Base-by-base conservation (phyloP, 2,888 invertebrate species). In the Netelia inedita region DNA sequence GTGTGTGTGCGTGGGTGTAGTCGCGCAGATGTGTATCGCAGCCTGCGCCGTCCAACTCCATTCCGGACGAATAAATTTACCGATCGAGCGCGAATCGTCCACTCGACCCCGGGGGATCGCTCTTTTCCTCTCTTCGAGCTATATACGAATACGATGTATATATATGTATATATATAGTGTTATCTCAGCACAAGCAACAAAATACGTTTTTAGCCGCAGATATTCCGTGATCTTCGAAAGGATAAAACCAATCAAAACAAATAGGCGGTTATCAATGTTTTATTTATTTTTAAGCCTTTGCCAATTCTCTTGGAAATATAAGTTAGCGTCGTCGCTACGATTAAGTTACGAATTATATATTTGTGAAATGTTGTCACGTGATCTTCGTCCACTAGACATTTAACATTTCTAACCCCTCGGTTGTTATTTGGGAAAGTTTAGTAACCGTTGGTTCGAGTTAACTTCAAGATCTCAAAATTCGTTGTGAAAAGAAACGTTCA, bases 11-110 rank as follows among this genome's bases (percentile, higher is more conserved):
- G 50, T 50, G 5, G 9, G 11, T 71, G 28, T 8, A 35, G 35
- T 63, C 16, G 72, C 72, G 72, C 75, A 73, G 72, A 73, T 46
- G 72, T 75, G 82, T 75, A 75, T 55, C 65, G 74, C 75, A 79
- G 74, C 72, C 65, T 63, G 61, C 61, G 35, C 79, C 71, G 41
- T 79, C 61, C 79, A 69, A 74, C 86, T 83, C 75, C 57, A 84
- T 86, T 86, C 81, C 84, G 84, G 83, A 82, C 84, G 86, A 86
- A 86, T 86, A 84, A 86, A 86, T 86, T 84, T 81, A 72, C 79
- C 83, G 86, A 86, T 86, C 86, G 81, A 86, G 79, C 82, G 84
- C 71, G 86, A 86, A 84, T 86, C 84, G 86, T 84, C 79, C 84
- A 86, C 86, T 84, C 84, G 84, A 86, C 79, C 79, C 72, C 72